Evolutionary conservation across 2,888 invertebrate species (phyloP).

Genomic region (Cremastinae sp.): DNA sequence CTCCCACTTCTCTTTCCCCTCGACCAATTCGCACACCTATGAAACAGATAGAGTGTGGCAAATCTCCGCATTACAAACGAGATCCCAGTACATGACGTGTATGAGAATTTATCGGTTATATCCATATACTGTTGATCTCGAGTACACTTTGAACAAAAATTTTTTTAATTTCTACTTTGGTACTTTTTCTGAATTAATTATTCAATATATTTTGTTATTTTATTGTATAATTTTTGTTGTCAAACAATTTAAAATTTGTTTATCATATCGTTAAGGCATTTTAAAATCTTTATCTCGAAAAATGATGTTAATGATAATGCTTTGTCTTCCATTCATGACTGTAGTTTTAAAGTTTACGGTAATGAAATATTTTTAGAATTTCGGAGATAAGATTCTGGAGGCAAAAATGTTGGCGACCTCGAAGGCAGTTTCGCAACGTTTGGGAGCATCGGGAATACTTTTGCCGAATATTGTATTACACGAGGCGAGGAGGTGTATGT

Average conservation of each 20-base stretch:
- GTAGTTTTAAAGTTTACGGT: too few relatives aligned
- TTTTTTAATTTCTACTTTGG: background rate
- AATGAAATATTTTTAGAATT: too few relatives aligned
- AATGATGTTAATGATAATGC: too few relatives aligned
- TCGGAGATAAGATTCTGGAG: background rate
- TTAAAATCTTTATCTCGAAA: too few relatives aligned
- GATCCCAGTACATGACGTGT: constrained; percentile 4
- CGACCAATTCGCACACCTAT: constrained; percentile 32
- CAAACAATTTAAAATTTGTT: too few relatives aligned
- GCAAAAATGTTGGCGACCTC: background rate
- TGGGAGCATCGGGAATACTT: background rate
- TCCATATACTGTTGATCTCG: constrained; percentile 13
- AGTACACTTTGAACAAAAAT: background rate
- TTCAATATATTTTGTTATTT: too few relatives aligned
- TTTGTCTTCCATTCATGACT: too few relatives aligned
- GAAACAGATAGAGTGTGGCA: constrained; percentile 16
- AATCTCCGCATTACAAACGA: constrained; percentile 3
- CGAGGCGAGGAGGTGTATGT: background rate
- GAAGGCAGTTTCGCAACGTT: background rate
- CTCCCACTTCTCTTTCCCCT: background rate
- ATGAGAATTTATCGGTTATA: constrained; percentile 18
- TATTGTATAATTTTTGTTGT: too few relatives aligned
- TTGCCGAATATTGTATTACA: background rate
- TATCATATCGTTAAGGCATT: too few relatives aligned
- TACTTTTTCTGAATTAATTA: too few relatives aligned